Conservation (phyloP, 2,113 vertebrate species). For the Laterallus jamaicensis region DNA sequence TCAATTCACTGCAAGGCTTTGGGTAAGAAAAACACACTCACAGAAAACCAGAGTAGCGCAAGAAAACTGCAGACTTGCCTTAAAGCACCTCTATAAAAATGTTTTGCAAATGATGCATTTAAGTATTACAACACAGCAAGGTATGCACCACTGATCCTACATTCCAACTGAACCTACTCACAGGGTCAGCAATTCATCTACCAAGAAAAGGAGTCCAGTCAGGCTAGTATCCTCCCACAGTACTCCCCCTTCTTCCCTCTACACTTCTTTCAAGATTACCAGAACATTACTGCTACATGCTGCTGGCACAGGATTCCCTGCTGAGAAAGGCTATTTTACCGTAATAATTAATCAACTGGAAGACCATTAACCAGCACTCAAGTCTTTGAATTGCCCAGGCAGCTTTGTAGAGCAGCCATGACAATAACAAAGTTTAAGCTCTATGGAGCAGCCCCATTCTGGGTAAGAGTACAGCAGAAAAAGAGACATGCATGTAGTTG, state of each 20-base stretch:
- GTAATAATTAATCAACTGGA: neutral
- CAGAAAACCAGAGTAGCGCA: neutral
- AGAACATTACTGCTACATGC: neutral
- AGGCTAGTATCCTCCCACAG: neutral
- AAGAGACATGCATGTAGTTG: rapidly evolving
- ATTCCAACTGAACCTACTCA: neutral
- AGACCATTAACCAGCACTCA: neutral
- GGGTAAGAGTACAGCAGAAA: neutral
- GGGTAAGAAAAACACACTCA: neutral
- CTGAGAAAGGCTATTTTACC: conserved; percentile 19
- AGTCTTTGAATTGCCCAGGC: neutral
- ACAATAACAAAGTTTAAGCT: neutral
- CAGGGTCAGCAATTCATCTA: neutral
- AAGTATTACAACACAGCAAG: neutral
- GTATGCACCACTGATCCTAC: neutral
- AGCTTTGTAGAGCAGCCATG: neutral
- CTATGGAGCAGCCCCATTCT: neutral
- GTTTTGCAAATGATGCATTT: neutral
- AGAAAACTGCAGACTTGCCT: neutral
- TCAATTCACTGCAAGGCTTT: neutral
- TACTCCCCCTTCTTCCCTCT: neutral
- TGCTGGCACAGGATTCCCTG: neutral
- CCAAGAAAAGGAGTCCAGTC: neutral
- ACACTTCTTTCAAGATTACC: neutral
- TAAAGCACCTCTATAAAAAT: neutral